phyloP scores from a whole-genome alignment of 2,797 vertebrate species.

The Arnoldichthys spilopterus region DNA sequence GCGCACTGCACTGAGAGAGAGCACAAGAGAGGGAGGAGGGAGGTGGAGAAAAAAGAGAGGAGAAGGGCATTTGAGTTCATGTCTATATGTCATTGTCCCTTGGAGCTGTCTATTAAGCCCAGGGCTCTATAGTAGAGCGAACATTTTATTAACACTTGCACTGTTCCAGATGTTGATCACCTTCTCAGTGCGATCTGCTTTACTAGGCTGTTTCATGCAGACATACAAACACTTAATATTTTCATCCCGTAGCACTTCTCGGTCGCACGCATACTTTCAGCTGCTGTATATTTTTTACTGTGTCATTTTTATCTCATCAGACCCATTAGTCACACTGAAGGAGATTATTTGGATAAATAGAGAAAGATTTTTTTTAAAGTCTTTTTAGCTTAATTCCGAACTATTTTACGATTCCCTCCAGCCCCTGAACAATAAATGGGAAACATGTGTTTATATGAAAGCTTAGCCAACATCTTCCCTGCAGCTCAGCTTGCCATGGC shows the following conservation, averaged over 20 bases:
- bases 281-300: slow-evolving; percentile 7
- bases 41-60: slow-evolving; percentile 46
- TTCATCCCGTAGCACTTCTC: not conserved
- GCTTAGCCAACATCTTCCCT: slow-evolving; percentile 58
- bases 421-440: slow-evolving; percentile 57
- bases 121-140: not conserved
- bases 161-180: slow-evolving; percentile 28
- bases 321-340: slow-evolving; percentile 41
- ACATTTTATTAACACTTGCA: not conserved
- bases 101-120: slow-evolving; percentile 15
- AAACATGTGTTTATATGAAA: slow-evolving; percentile 64
- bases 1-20: slow-evolving; percentile 55
- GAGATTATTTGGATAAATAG: slow-evolving; percentile 40
- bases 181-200: not conserved
- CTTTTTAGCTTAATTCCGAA: slow-evolving; percentile 50
- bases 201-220: not conserved
- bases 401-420: slow-evolving; percentile 55
- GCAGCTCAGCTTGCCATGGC: slow-evolving; percentile 53
- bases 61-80: slow-evolving; percentile 48
- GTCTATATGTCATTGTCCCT: slow-evolving; percentile 47
- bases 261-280: not conserved
- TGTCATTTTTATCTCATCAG: slow-evolving; percentile 42
- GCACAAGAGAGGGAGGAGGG: slow-evolving; percentile 32
- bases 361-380: slow-evolving; percentile 28
- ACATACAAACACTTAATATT: not conserved